Percentiles rank a stretch among this genome's conserved stretches.
Conservation (phyloP, 2,113 vertebrate genomes). For the Chaetodon trifascialis region DNA sequence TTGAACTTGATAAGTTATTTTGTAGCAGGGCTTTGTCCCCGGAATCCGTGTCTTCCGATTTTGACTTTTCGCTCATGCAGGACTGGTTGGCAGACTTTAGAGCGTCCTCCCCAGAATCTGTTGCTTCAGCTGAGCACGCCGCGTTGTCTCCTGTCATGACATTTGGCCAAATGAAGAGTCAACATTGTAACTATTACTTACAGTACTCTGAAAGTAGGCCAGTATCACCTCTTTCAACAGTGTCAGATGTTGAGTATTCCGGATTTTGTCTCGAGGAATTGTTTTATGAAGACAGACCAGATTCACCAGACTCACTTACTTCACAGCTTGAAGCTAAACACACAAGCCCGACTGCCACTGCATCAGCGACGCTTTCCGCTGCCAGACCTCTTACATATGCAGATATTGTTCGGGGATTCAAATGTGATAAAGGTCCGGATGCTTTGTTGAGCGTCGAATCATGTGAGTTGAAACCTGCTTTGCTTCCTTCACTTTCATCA, state of each 20-base stretch:
- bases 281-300: conserved; percentile 13
- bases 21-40: conserved; percentile 11
- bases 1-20: conserved; percentile 17
- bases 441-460: not conserved
- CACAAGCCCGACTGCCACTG: not conserved
- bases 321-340: not conserved
- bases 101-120: conserved; percentile 52
- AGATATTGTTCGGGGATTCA: conserved; percentile 1
- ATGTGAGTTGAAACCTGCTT: not conserved
- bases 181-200: conserved; percentile 58
- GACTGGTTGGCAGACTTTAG: conserved; percentile 36
- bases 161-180: not conserved
- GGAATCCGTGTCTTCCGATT: not conserved
- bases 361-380: not conserved
- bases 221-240: conserved; percentile 18
- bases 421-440: not conserved
- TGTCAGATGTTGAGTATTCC: conserved; percentile 3
- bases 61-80: conserved; percentile 1
- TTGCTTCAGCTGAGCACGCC: not conserved
- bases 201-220: conserved; percentile 2
- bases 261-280: not conserved
- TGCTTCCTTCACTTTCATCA: not conserved
- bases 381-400: conserved; percentile 24
- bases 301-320: conserved; percentile 33
- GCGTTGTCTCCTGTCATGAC: not conserved